Percentiles rank a stretch among this genome's conserved stretches.
phyloP scores from a whole-genome alignment of 2,113 vertebrate species.

The Petrocephalus microphthalmus region DNA sequence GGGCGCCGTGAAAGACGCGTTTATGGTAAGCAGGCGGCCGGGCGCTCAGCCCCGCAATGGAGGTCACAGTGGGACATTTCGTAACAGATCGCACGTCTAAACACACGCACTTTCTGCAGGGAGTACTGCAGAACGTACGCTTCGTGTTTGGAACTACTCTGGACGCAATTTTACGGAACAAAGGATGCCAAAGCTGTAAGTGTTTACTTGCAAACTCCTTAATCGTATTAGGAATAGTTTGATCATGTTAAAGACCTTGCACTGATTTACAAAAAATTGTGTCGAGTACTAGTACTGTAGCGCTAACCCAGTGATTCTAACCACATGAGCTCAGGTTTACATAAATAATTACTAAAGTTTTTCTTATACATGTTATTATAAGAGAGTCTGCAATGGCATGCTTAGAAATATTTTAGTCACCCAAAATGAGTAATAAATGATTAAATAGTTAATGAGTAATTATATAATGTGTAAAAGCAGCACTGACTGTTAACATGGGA shows the following conservation, averaged over 20 bases:
- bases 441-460: neutral
- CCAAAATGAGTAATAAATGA: neutral
- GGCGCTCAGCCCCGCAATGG: neutral
- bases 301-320: neutral
- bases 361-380: neutral
- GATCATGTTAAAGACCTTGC: neutral
- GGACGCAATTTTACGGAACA: slow-evolving; percentile 85
- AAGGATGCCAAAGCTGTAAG: slow-evolving; percentile 87
- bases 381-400: neutral
- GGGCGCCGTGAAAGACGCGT: slow-evolving; percentile 78
- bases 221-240: neutral
- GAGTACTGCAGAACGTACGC: slow-evolving; percentile 89
- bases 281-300: neutral
- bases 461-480: neutral
- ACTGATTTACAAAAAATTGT: neutral
- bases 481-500: neutral
- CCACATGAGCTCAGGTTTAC: neutral
- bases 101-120: slow-evolving; percentile 62
- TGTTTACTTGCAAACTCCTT: slow-evolving; percentile 30
- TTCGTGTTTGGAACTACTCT: slow-evolving; percentile 91
- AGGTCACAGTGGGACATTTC: neutral
- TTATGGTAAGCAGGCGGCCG: slow-evolving; percentile 71
- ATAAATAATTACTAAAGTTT: neutral
- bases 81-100: neutral
- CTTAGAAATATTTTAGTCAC: neutral